These are phyloP conservation scores for Ctena decussata DNA, from an alignment of 2,888 invertebrate species.

Conservation along the genomic window DNA sequence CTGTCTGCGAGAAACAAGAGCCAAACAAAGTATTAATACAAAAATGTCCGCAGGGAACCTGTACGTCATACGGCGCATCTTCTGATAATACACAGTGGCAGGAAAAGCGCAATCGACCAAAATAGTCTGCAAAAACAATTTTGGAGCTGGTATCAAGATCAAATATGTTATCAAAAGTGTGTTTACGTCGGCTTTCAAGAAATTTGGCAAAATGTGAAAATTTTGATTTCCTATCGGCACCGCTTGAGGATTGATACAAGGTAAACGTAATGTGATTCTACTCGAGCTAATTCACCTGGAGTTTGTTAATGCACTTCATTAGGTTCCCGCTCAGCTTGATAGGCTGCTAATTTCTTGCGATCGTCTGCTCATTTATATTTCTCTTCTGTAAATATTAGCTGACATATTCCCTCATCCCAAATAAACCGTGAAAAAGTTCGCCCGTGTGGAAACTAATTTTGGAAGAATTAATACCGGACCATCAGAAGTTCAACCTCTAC, in stretches of 20 bases:
- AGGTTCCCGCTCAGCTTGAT: not conserved
- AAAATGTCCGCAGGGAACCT: not conserved
- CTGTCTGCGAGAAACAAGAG: not conserved
- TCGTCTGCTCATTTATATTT: constrained; percentile 5
- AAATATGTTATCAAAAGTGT: constrained; percentile 31
- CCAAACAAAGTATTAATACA: not conserved
- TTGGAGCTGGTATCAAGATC: not conserved
- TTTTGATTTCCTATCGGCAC: not conserved
- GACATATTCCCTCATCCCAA: not conserved
- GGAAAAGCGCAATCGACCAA: not conserved
- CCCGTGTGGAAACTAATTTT: not conserved
- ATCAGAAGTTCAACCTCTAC: not conserved
- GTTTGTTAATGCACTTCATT: not conserved
- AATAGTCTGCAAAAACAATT: constrained; percentile 13
- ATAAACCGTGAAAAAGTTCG: not conserved
- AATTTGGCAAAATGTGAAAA: constrained; percentile 27
- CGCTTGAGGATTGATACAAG: not conserved
- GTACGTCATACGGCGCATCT: not conserved
- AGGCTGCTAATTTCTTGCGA: not conserved
- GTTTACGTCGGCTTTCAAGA: constrained; percentile 28
- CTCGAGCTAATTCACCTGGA: not conserved
- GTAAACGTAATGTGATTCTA: not conserved
- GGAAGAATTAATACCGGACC: constrained; percentile 11
- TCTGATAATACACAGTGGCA: constrained; percentile 2
- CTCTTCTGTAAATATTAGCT: not conserved